phyloP scores from a whole-genome alignment of 2,113 vertebrate genomes.

The Nerophis ophidion region DNA sequence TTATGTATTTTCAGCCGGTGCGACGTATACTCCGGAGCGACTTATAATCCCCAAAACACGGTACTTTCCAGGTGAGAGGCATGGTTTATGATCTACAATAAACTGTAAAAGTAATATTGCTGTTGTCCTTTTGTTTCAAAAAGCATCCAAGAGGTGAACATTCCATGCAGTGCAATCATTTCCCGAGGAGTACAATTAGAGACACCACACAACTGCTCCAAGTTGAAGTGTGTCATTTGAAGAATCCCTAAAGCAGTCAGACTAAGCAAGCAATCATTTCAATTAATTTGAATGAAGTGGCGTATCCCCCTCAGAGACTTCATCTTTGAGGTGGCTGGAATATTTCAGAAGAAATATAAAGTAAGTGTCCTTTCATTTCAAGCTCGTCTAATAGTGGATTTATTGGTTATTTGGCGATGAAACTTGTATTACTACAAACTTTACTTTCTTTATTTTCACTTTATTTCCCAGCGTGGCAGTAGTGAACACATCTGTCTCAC shows the following conservation, averaged over 20 bases:
- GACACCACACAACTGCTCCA: conserved; percentile 24
- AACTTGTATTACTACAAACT: background rate
- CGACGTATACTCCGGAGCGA: too few species aligned
- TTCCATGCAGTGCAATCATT: background rate
- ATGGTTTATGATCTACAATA: too few species aligned
- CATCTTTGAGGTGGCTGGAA: conserved; percentile 46
- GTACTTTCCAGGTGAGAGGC: too few species aligned
- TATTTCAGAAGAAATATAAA: conserved; percentile 53
- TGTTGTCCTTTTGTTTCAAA: too few species aligned
- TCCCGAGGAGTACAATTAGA: conserved; percentile 11
- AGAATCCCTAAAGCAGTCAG: conserved; percentile 33
- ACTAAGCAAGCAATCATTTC: conserved; percentile 29
- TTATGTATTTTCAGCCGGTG: too few species aligned
- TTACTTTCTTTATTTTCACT: too few species aligned
- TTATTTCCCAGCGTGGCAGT: too few species aligned
- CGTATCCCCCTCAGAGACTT: conserved; percentile 48
- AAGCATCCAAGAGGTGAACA: too few species aligned
- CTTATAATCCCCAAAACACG: too few species aligned
- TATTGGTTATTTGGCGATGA: background rate
- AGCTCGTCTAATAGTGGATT: background rate
- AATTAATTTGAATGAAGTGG: conserved; percentile 56
- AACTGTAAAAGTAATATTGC: too few species aligned
- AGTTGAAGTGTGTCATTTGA: conserved; percentile 26
- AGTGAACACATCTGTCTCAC: too few species aligned
- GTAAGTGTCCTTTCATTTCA: conserved; percentile 30